Conservation (phyloP, 2,888 invertebrate species). For the Mesodorylaimus sp. region DNA sequence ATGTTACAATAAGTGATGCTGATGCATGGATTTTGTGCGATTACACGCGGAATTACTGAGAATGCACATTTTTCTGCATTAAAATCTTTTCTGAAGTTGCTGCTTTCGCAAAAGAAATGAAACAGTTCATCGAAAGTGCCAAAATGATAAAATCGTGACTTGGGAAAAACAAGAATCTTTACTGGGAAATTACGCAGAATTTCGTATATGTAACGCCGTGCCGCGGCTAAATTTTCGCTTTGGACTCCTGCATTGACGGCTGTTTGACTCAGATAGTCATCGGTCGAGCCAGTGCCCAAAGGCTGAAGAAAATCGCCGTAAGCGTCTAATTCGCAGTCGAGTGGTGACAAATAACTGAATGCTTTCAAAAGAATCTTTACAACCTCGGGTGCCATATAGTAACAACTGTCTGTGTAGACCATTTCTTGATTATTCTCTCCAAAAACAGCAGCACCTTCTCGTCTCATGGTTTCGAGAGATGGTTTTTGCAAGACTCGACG, state of each 20-base stretch:
- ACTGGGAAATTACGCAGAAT: constrained; percentile 22
- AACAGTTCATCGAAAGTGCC: constrained; percentile 23
- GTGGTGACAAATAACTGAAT: constrained; percentile 12
- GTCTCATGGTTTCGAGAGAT: constrained; percentile 24
- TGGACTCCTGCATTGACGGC: too few species aligned
- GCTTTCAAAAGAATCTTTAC: constrained; percentile 24
- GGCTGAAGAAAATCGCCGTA: constrained; percentile 36
- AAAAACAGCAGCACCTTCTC: constrained; percentile 20
- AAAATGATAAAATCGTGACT: constrained; percentile 31
- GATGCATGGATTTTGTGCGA: too few species aligned
- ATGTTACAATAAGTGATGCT: too few species aligned
- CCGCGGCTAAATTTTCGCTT: constrained; percentile 10
- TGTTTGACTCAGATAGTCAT: constrained; percentile 25
- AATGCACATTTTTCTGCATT: too few species aligned
- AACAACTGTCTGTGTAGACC: constrained; percentile 30
- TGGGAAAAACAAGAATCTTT: constrained; percentile 25
- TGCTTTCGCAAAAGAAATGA: neutral
- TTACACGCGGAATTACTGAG: too few species aligned
- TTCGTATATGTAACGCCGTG: constrained; percentile 19
- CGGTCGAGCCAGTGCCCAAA: constrained; percentile 26
- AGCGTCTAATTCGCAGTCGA: constrained; percentile 30
- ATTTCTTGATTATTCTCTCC: neutral
- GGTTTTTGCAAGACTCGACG: constrained; percentile 35
- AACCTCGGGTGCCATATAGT: constrained; percentile 26
- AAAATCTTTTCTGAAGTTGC: too few species aligned